A percentile compares a stretch with the other conserved stretches of the same genome.
These are phyloP conservation scores for Hoplodrina blanda DNA, from an alignment of 2,888 invertebrate genomes.

Conservation along the genomic window DNA sequence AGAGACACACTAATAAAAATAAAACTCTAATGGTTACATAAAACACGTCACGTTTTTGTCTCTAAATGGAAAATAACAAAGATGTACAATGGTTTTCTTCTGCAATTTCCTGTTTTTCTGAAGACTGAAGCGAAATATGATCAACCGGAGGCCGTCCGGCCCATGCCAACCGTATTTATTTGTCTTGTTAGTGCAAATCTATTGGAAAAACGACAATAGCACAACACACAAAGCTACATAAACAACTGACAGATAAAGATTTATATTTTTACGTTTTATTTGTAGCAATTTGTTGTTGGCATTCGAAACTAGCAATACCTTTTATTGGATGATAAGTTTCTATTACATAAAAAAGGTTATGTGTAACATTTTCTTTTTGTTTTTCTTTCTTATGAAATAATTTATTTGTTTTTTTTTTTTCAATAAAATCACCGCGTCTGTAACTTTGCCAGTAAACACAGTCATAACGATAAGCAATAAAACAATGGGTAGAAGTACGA, in stretches of 20 bases:
- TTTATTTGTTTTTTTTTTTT: conserved; percentile 21
- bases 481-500: conserved; percentile 19
- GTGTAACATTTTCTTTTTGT: conserved; percentile 6
- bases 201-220: conserved; percentile 80
- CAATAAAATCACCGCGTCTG: conserved; percentile 26
- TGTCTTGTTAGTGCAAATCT: conserved; percentile 84
- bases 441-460: conserved; percentile 37
- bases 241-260: conserved; percentile 64
- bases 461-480: conserved; percentile 20
- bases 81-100: conserved; percentile 59
- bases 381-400: conserved; percentile 1
- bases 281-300: conserved; percentile 46
- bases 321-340: conserved; percentile 51
- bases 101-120: conserved; percentile 76
- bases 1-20: conserved; percentile 10
- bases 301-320: conserved; percentile 45
- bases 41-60: conserved; percentile 41
- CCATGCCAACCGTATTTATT: conserved; percentile 76
- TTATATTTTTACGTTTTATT: conserved; percentile 60
- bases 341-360: conserved; percentile 34
- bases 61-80: conserved; percentile 53
- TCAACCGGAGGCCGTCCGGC: conserved; percentile 67
- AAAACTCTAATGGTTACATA: conserved; percentile 29
- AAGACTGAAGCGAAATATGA: conserved; percentile 78
- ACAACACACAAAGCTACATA: conserved; percentile 64